Evolutionary conservation across 2,113 vertebrate genomes (phyloP), one percentile per base, ranked within the genome.

Genomic region (Microcebus ravelobensis): DNA sequence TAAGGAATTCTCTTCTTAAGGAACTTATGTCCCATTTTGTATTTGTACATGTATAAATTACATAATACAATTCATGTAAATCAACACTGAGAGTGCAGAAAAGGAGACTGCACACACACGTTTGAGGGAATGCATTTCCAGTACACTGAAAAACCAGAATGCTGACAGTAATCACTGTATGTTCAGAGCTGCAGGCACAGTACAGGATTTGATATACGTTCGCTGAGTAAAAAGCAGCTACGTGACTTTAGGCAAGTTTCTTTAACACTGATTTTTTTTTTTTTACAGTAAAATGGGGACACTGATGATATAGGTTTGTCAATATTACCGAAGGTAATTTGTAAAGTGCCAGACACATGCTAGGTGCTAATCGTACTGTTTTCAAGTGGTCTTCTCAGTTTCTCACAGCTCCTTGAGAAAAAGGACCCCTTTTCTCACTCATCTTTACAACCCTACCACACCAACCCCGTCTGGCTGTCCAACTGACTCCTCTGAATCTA

Each of bases 1-100:
- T 94, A 94, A 57, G 42, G 52, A 55, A 82, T 65, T 91, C 55
- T 88, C 25, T 88, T 90, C 55, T 89, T 81, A 39, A 70, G 23
- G 55, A 34, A 73, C n/a, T 55, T 59, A 61, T 23, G n/a, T 65
- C 17, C 71, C 14, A 42, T 63, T 94, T 87, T 88, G 36, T 71
- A 67, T 86, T 73, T 95, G 73, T 52, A 71, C 15, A 76, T 45
- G n/a, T 18, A n/a, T 65, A 84, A 48, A 31, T 86, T 81, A 55
- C 18, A 42, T 18, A 71, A 39, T 59, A 65, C 71, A 95, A 63
- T 61, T 61, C 55, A 71, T 20, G 0, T 18, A 65, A 68, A 77
- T 73, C 29, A 42, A 55, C 52, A 90, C 29, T 74, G 11, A 36
- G 11, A 36, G 50, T 61, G 17, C 36, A 90, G 45, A 68, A 94